A percentile compares a stretch with the other conserved stretches of the same genome.
Evolutionary conservation across 1,140 invertebrate genomes (phyloP).

Genomic region (Microplitis mediator): DNA sequence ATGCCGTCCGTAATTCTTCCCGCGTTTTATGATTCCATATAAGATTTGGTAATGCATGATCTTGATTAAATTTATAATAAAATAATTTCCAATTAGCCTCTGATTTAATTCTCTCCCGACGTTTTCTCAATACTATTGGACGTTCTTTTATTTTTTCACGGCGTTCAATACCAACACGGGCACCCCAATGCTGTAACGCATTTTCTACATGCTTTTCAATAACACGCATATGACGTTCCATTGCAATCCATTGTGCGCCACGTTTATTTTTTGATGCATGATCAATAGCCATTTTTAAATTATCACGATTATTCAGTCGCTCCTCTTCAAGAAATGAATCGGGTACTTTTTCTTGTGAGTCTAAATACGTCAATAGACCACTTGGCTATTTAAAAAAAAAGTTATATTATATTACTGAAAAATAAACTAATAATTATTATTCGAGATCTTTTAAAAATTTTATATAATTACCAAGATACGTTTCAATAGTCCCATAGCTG

Average conservation of each 20-base stretch:
- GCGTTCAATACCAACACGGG: slow-evolving; percentile 73
- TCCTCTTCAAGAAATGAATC: slow-evolving; percentile 74
- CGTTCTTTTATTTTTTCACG: slow-evolving; percentile 69
- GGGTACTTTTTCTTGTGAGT: slow-evolving; percentile 86
- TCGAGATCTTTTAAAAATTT: too few relatives aligned
- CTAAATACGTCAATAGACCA: slow-evolving; percentile 88
- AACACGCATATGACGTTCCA: slow-evolving; percentile 75
- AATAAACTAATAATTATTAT: background rate
- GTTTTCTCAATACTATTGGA: slow-evolving; percentile 88
- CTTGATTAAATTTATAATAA: slow-evolving; percentile 93
- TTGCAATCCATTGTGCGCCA: slow-evolving; percentile 72
- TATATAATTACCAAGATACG: slow-evolving; percentile 79
- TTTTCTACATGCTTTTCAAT: slow-evolving; percentile 80
- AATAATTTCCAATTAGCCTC: slow-evolving; percentile 93
- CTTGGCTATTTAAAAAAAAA: slow-evolving; percentile 68
- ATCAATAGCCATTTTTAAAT: slow-evolving; percentile 92
- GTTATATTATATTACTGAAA: background rate
- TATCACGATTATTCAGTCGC: slow-evolving; percentile 85
- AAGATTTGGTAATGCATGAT: slow-evolving; percentile 94
- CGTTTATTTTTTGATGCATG: slow-evolving; percentile 70
- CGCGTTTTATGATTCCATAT: slow-evolving; percentile 99
- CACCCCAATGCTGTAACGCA: slow-evolving; percentile 90
- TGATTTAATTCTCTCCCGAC: slow-evolving; percentile 89
- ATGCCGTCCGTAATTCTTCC: slow-evolving; percentile 89
- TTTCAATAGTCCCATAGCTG: slow-evolving; percentile 85